A percentile compares a stretch with the other conserved stretches of the same genome.
Evolutionary conservation across 1,140 invertebrate species (phyloP).

Genomic region (Eumeta japonica): DNA sequence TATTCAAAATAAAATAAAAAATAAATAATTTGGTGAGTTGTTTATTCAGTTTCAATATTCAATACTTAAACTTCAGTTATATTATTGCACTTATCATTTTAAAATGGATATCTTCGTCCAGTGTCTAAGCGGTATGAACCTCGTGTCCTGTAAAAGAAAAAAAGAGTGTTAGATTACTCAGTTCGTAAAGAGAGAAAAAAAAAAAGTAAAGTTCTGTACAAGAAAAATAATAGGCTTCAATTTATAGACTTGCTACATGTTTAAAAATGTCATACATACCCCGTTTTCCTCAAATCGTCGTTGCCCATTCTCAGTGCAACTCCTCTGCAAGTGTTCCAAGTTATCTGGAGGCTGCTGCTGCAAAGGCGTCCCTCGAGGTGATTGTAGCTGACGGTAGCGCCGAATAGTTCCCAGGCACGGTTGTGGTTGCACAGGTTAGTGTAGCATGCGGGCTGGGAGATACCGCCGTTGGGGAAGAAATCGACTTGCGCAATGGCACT

Average conservation of each 20-base stretch:
- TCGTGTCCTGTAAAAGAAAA: constrained; percentile 18
- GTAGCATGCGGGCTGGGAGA: constrained; percentile 44
- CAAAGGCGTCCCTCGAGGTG: neutral
- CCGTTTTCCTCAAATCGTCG: neutral
- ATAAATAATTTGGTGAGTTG: too few relatives aligned
- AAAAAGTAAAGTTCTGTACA: constrained; percentile 18
- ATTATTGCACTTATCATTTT: too few relatives aligned
- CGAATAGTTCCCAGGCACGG: neutral
- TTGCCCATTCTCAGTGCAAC: neutral
- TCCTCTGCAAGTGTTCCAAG: neutral
- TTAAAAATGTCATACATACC: neutral
- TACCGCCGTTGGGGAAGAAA: constrained; percentile 60
- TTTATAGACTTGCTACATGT: too few relatives aligned
- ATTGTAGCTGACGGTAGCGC: neutral
- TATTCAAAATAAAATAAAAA: too few relatives aligned
- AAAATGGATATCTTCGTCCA: constrained; percentile 23
- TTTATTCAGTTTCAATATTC: too few relatives aligned
- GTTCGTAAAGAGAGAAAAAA: neutral
- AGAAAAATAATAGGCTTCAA: constrained; percentile 6
- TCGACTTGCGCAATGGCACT: constrained; percentile 46
- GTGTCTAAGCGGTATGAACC: constrained; percentile 22
- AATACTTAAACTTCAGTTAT: too few relatives aligned
- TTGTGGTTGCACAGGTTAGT: constrained; percentile 5
- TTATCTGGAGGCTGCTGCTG: neutral
- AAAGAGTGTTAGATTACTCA: neutral